Evolutionary conservation across 2,797 vertebrate genomes (phyloP).

Genomic region (Artibeus lituratus): DNA sequence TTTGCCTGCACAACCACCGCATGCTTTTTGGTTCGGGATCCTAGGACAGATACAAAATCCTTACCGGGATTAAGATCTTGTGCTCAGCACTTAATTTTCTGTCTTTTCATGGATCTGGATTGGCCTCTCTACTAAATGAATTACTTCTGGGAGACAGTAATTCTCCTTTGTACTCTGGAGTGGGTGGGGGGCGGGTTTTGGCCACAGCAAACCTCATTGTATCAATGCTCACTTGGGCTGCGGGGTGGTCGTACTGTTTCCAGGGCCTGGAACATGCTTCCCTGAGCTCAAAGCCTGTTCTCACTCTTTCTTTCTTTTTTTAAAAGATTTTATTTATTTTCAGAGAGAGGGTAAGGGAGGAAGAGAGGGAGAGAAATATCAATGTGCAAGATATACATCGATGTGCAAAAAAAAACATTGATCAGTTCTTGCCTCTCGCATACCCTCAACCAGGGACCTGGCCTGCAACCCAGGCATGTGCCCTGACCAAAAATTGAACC

Average conservation of each 20-base stretch:
- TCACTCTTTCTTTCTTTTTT: no score
- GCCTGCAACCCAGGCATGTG: background rate
- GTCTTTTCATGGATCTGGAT: background rate
- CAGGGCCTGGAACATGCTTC: background rate
- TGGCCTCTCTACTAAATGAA: background rate
- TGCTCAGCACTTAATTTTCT: background rate
- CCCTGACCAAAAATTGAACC: background rate
- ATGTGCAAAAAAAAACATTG: background rate
- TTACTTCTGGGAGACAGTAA: background rate
- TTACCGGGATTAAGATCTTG: background rate
- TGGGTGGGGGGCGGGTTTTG: background rate
- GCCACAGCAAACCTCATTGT: background rate
- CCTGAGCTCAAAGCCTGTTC: background rate
- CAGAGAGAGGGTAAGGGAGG: background rate
- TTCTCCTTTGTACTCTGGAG: background rate
- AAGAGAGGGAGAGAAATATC: background rate
- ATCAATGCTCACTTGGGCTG: background rate
- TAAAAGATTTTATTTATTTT: background rate
- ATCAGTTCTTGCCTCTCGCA: background rate
- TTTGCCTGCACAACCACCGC: background rate
- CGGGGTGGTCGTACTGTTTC: background rate
- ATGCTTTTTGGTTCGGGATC: background rate
- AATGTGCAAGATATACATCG: background rate
- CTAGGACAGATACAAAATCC: background rate
- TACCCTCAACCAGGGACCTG: background rate